Conservation (phyloP, 2,113 vertebrate genomes). For the Paedocypris sp. region DNA sequence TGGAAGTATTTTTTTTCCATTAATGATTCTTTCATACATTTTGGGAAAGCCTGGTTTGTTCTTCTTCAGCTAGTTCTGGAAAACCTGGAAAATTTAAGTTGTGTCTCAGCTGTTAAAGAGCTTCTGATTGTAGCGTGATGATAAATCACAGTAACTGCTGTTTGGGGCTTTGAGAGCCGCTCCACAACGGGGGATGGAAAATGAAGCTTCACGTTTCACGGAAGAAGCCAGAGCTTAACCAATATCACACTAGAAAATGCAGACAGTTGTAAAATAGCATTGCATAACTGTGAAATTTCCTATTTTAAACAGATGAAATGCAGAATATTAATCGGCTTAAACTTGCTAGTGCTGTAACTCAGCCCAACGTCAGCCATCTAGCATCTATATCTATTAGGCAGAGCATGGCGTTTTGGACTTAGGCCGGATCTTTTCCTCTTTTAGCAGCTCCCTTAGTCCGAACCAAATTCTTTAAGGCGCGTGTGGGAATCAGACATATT, state of each 20-base stretch:
- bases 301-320: neutral
- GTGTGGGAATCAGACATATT: conserved; percentile 16
- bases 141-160: conserved; percentile 25
- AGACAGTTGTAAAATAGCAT: conserved; percentile 1
- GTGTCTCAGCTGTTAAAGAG: conserved; percentile 30
- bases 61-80: conserved; percentile 42
- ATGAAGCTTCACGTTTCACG: conserved; percentile 41
- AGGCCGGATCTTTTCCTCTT: conserved; percentile 3
- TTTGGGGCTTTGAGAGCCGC: conserved; percentile 37
- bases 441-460: conserved; percentile 8
- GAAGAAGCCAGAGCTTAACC: conserved; percentile 32
- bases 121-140: conserved; percentile 8
- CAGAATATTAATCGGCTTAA: neutral
- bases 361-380: neutral
- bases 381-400: conserved; percentile 1
- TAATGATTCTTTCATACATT: conserved; percentile 64
- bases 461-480: conserved; percentile 34
- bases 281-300: neutral
- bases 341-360: neutral
- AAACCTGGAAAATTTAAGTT: conserved; percentile 57
- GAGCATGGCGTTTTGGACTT: neutral
- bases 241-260: conserved; percentile 35
- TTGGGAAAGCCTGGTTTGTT: conserved; percentile 51
- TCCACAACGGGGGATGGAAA: conserved; percentile 42
- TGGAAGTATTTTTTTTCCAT: conserved; percentile 61